These are phyloP conservation scores for Rhinichthys klamathensis DNA, from an alignment of 2,113 vertebrate genomes.

Conservation along the genomic window DNA sequence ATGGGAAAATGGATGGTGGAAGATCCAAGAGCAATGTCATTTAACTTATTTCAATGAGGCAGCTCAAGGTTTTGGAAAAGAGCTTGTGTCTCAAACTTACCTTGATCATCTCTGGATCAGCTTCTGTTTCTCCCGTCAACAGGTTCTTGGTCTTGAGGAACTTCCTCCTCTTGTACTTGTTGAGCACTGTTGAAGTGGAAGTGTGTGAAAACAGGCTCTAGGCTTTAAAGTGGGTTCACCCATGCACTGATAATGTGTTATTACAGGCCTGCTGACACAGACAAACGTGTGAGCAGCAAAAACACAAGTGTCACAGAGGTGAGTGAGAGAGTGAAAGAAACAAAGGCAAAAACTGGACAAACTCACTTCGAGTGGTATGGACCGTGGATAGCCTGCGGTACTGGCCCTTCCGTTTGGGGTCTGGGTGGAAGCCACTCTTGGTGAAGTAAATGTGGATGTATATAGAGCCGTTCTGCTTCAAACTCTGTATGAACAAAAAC, in stretches of 20 bases:
- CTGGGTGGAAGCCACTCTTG: conserved; percentile 94
- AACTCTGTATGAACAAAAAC: conserved; percentile 69
- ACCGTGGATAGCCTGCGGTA: conserved; percentile 91
- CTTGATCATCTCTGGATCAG: conserved; percentile 95
- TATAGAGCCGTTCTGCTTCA: conserved; percentile 88
- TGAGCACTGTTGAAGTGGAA: conserved; percentile 82
- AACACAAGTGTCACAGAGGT: not conserved
- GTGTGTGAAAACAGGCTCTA: not conserved
- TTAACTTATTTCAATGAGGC: not conserved
- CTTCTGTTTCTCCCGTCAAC: conserved; percentile 91
- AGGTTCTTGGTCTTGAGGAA: conserved; percentile 96
- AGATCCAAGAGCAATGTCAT: not conserved
- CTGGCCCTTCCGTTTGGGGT: conserved; percentile 88
- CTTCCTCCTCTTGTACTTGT: conserved; percentile 91
- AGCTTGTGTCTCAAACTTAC: conserved; percentile 61
- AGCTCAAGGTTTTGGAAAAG: not conserved
- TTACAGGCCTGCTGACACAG: conserved; percentile 4
- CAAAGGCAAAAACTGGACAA: not conserved
- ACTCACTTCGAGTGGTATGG: conserved; percentile 85
- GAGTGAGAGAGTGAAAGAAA: not conserved
- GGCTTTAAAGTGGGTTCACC: not conserved
- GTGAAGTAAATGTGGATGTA: conserved; percentile 94
- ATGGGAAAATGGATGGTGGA: not conserved
- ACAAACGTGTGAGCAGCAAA: not conserved
- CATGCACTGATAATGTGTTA: conserved; percentile 17